Percentiles rank a stretch among this genome's conserved stretches.
Conservation (phyloP, 2,888 invertebrate genomes). For the Oasisia sp. region DNA sequence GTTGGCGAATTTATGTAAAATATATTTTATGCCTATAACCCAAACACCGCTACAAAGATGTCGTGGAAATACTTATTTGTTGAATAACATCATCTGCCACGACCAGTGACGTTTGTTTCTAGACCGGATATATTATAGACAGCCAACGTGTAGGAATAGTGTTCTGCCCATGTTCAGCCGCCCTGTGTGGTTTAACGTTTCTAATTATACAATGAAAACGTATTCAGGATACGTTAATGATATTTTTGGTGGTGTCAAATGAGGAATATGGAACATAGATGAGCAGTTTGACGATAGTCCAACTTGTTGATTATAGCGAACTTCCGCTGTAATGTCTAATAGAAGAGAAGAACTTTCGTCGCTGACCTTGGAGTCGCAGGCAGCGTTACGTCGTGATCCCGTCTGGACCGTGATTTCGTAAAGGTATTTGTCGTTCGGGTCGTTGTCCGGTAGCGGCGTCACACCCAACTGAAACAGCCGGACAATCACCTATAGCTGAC, state of each 20-base stretch:
- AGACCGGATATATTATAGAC: no score
- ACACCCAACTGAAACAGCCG: slow-evolving; percentile 52
- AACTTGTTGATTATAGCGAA: no score
- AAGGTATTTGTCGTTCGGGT: slow-evolving; percentile 65
- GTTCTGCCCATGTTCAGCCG: no score
- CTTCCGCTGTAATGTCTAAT: no score
- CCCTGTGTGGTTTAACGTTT: no score
- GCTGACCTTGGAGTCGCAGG: slow-evolving; percentile 62
- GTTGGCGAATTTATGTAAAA: background rate
- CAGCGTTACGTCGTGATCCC: slow-evolving; percentile 62
- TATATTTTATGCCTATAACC: background rate
- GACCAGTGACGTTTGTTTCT: background rate
- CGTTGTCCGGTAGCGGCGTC: slow-evolving; percentile 65
- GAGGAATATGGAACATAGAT: no score
- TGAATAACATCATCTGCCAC: background rate
- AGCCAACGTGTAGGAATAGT: no score
- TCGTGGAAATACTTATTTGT: background rate
- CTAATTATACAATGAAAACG: no score
- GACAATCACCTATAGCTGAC: background rate
- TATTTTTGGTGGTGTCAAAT: no score
- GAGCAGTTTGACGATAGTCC: no score
- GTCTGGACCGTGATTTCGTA: slow-evolving; percentile 67
- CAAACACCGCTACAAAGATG: background rate
- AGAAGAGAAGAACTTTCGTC: background rate
- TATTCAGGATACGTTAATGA: no score